phyloP scores from a whole-genome alignment of 1,140 invertebrate species.

The Ips typographus region DNA sequence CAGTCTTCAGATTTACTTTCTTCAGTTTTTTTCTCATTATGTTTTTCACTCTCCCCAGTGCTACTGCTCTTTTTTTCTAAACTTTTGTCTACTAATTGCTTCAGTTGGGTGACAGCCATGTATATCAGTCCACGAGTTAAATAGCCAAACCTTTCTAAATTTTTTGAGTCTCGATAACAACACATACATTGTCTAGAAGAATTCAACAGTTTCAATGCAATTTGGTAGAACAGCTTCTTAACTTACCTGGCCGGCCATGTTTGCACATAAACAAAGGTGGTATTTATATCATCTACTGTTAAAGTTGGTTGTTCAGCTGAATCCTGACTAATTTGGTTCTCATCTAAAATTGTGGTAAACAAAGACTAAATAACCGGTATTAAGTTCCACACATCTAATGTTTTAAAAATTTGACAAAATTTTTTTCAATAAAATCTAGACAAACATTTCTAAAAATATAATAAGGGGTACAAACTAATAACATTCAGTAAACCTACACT shows the following conservation, averaged over 20 bases:
- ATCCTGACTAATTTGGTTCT: conserved; percentile 48
- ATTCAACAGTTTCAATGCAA: background rate
- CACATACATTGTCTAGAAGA: conserved; percentile 84
- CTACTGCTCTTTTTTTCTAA: conserved; percentile 25
- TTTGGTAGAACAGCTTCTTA: background rate
- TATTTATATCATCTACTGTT: conserved; percentile 47
- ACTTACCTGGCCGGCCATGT: conserved; percentile 50
- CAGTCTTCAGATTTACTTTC: background rate
- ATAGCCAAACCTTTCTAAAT: conserved; percentile 85
- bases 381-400: background rate
- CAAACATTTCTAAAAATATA: background rate
- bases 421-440: background rate
- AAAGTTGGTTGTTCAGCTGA: conserved; percentile 47
- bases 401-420: background rate
- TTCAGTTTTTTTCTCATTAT: background rate
- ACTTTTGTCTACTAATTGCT: conserved; percentile 61
- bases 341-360: conserved; percentile 46
- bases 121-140: conserved; percentile 80
- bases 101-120: conserved; percentile 71
- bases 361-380: background rate
- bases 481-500: background rate
- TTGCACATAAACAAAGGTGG: conserved; percentile 49
- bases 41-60: background rate
- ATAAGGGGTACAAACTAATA: background rate
- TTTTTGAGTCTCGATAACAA: conserved; percentile 86